Conservation (phyloP, 2,113 vertebrate genomes). For the Alligator mississippiensis region DNA sequence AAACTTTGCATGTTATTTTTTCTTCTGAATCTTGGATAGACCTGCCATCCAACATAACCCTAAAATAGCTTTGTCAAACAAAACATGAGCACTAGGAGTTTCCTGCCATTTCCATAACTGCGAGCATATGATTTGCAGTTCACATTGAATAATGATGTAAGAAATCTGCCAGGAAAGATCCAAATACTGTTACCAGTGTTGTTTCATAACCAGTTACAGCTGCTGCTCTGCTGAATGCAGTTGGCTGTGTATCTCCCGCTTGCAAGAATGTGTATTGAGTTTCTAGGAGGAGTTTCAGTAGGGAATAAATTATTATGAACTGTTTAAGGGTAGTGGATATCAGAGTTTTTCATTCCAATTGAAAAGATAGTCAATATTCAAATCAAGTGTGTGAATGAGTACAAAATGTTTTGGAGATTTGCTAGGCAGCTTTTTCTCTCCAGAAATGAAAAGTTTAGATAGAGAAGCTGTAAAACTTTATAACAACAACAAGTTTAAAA, state of each 20-base stretch:
- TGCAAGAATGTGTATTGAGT: slow-evolving; percentile 17
- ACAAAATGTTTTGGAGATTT: neutral
- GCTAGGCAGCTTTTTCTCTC: slow-evolving; percentile 15
- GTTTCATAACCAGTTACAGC: slow-evolving; percentile 75
- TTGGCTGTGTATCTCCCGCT: neutral
- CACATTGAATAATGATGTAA: slow-evolving; percentile 70
- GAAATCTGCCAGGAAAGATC: slow-evolving; percentile 73
- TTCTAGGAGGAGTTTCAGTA: neutral
- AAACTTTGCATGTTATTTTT: neutral
- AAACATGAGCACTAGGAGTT: slow-evolving; percentile 54
- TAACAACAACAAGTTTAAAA: neutral
- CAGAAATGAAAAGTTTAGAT: slow-evolving; percentile 13
- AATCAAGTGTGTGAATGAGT: slow-evolving; percentile 1
- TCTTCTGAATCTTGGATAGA: neutral
- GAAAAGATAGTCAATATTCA: slow-evolving; percentile 56
- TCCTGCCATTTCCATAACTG: slow-evolving; percentile 70
- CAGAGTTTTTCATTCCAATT: slow-evolving; percentile 20
- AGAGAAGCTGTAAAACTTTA: slow-evolving; percentile 41
- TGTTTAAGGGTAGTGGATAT: slow-evolving; percentile 47
- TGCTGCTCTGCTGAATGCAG: slow-evolving; percentile 52
- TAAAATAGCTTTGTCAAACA: slow-evolving; percentile 71
- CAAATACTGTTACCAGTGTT: slow-evolving; percentile 48
- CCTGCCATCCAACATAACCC: slow-evolving; percentile 11
- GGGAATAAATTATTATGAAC: slow-evolving; percentile 1
- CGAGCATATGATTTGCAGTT: slow-evolving; percentile 69